These are phyloP conservation scores for Calcarius lapponicus DNA, from an alignment of 2,797 vertebrate genomes.

Conservation along the genomic window DNA sequence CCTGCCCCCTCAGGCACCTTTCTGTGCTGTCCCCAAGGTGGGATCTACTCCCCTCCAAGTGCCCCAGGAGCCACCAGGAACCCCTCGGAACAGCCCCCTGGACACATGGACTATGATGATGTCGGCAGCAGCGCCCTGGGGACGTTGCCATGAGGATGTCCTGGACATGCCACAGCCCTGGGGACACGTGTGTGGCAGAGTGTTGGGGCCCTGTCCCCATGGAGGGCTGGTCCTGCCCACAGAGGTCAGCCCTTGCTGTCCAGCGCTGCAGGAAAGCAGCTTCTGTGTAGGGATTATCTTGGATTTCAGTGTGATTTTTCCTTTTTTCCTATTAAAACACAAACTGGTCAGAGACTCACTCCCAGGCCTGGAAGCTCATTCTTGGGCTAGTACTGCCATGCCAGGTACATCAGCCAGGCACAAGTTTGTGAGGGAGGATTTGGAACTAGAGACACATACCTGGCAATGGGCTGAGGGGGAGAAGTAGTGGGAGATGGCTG, in stretches of 20 bases:
- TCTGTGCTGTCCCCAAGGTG: neutral
- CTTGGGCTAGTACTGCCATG: no score
- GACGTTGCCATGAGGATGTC: neutral
- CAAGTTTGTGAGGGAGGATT: no score
- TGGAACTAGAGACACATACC: no score
- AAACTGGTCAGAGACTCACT: fast-evolving
- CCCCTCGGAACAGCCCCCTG: fast-evolving
- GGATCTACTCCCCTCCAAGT: neutral
- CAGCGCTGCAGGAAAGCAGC: no score
- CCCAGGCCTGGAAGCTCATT: no score
- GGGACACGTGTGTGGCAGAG: fast-evolving
- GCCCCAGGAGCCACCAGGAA: neutral
- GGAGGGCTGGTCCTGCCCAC: fast-evolving
- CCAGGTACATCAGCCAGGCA: no score
- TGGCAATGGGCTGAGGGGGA: no score
- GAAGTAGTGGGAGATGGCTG: no score
- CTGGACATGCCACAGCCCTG: fast-evolving
- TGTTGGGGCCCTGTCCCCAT: neutral
- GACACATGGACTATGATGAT: neutral
- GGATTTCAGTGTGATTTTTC: neutral
- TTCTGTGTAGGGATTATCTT: fast-evolving
- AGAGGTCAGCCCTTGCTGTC: neutral
- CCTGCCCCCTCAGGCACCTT: fast-evolving
- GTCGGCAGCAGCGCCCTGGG: fast-evolving
- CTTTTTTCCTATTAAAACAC: neutral